phyloP scores from a whole-genome alignment of 2,797 vertebrate species.

The Neosilurus hyrtlii region DNA sequence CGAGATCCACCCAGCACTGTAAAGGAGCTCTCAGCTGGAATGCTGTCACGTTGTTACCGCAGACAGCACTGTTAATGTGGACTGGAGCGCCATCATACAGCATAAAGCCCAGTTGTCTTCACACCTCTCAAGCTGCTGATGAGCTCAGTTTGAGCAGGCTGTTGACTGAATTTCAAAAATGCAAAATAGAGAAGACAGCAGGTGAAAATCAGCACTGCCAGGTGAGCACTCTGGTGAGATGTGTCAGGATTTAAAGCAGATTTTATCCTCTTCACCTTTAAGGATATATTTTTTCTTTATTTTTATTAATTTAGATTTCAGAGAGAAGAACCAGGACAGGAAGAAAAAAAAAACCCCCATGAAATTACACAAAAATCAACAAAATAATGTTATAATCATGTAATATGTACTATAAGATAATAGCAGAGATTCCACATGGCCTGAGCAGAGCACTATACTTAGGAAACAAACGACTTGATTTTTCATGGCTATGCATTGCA shows the following conservation, averaged over 20 bases:
- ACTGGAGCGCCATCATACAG: slow-evolving; percentile 29
- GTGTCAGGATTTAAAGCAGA: not conserved
- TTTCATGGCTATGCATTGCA: no score
- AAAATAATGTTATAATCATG: no score
- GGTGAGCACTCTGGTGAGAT: not conserved
- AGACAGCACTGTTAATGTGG: slow-evolving; percentile 45
- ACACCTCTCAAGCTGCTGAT: slow-evolving; percentile 45
- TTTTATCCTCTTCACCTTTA: not conserved
- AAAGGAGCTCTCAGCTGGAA: slow-evolving; percentile 43
- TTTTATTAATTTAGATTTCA: not conserved
- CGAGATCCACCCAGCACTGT: slow-evolving; percentile 36
- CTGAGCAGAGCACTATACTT: no score
- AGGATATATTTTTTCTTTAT: not conserved
- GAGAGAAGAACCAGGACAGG: not conserved
- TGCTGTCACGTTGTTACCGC: slow-evolving; percentile 4
- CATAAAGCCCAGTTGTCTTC: slow-evolving; percentile 43
- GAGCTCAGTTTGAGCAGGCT: slow-evolving; percentile 33
- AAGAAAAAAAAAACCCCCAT: not conserved
- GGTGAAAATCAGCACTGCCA: slow-evolving; percentile 23
- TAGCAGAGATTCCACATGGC: no score
- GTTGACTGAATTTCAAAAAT: slow-evolving; percentile 40
- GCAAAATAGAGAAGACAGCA: slow-evolving; percentile 38
- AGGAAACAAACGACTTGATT: no score
- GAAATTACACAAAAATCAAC: not conserved
- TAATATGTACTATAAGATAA: no score